A percentile compares a stretch with the other conserved stretches of the same genome.
Conservation (phyloP, 2,113 vertebrate genomes). For the Scomber scombrus region DNA sequence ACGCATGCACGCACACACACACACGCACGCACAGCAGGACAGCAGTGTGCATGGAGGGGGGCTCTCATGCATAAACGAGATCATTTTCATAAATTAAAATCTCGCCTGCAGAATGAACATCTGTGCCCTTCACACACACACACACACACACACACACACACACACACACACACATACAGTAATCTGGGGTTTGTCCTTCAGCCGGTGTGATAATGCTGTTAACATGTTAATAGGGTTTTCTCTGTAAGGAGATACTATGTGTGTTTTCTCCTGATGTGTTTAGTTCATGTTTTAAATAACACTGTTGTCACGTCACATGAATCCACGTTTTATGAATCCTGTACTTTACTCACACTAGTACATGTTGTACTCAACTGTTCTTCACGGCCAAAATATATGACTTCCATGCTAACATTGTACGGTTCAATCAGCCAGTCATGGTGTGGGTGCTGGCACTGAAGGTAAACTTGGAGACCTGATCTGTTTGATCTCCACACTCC, state of each 20-base stretch:
- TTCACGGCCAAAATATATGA: no score
- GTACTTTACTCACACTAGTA: no score
- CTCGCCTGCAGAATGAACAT: conserved; percentile 77
- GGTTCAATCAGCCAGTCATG: no score
- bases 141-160: conserved; percentile 26
- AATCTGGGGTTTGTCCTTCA: conserved; percentile 67
- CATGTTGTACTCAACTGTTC: no score
- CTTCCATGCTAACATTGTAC: no score
- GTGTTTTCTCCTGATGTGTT: conserved; percentile 28
- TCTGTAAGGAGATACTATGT: conserved; percentile 41
- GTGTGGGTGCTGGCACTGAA: no score
- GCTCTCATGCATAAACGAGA: conserved; percentile 75
- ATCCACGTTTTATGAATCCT: no score
- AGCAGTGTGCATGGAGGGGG: conserved; percentile 38
- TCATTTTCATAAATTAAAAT: conserved; percentile 82
- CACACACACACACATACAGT: conserved; percentile 9
- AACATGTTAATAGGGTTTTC: conserved; percentile 52
- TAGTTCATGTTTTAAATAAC: neutral
- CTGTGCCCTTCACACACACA: conserved; percentile 67
- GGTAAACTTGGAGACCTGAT: no score
- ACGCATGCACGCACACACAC: conserved; percentile 25
- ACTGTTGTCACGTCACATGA: neutral
- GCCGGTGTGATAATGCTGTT: conserved; percentile 49
- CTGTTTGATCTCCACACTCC: no score
- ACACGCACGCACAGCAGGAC: conserved; percentile 44